Evolutionary conservation across 2,888 invertebrate genomes (phyloP).

Genomic region (Junonia oenone): DNA sequence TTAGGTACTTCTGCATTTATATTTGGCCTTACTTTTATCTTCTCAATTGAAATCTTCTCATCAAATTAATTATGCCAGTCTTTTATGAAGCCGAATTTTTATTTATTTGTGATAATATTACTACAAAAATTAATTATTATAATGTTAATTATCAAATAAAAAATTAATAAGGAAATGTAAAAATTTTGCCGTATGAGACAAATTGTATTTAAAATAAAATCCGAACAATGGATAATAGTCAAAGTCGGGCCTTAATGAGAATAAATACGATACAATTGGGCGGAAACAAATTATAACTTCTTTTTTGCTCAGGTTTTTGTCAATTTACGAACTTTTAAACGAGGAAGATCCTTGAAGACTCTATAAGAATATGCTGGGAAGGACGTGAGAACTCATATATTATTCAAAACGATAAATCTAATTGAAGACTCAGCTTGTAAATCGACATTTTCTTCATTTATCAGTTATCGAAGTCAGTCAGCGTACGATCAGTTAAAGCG

Average conservation of each 20-base stretch:
- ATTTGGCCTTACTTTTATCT: no score
- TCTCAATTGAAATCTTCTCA: no score
- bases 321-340: conserved; percentile 11
- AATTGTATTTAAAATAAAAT: not conserved
- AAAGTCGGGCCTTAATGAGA: conserved; percentile 4
- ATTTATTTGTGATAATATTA: not conserved
- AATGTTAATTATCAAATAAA: not conserved
- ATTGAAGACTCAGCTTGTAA: not conserved
- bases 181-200: not conserved
- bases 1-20: no score
- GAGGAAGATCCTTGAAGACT: conserved; percentile 25
- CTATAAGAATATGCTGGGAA: not conserved
- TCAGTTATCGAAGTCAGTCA: not conserved
- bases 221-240: not conserved
- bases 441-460: not conserved
- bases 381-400: not conserved
- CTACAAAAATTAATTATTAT: not conserved
- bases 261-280: conserved; percentile 8
- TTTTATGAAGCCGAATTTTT: not conserved
- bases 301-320: conserved; percentile 19
- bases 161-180: not conserved
- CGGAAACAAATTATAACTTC: conserved; percentile 7
- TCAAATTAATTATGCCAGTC: not conserved
- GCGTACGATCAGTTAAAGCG: not conserved
- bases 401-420: not conserved